Conservation (phyloP, 2,888 invertebrate genomes). For the Noctuana brunneofusca region DNA sequence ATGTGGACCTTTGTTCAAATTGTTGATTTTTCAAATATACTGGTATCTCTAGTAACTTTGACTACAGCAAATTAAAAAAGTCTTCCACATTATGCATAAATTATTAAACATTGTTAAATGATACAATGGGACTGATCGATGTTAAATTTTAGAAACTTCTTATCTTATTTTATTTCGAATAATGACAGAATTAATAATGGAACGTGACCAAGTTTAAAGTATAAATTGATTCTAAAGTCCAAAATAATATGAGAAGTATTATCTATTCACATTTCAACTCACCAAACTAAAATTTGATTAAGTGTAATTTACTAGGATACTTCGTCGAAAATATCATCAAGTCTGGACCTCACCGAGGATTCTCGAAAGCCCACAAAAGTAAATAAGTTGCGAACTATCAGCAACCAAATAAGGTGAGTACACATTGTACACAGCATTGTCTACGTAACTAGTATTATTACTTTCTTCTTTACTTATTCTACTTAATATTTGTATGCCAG, state of each 20-base stretch:
- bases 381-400: conserved; percentile 87
- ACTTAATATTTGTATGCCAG: too few relatives aligned
- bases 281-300: not conserved
- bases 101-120: conserved; percentile 3
- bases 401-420: conserved; percentile 88
- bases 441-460: too few relatives aligned
- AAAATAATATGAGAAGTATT: too few relatives aligned
- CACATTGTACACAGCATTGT: not conserved
- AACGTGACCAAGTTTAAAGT: too few relatives aligned
- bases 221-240: too few relatives aligned
- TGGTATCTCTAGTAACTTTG: too few relatives aligned
- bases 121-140: conserved; percentile 3
- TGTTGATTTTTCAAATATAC: too few relatives aligned
- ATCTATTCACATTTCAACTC: too few relatives aligned
- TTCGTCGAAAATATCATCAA: conserved; percentile 84
- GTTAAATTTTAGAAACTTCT: not conserved
- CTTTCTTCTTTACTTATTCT: too few relatives aligned
- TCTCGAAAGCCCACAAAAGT: conserved; percentile 83
- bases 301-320: conserved; percentile 70
- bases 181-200: too few relatives aligned
- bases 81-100: not conserved
- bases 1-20: not conserved
- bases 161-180: not conserved
- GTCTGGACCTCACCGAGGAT: conserved; percentile 81
- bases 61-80: too few relatives aligned